These are phyloP conservation scores for Spialia ferax DNA, from an alignment of 2,888 invertebrate genomes.

Conservation along the genomic window DNA sequence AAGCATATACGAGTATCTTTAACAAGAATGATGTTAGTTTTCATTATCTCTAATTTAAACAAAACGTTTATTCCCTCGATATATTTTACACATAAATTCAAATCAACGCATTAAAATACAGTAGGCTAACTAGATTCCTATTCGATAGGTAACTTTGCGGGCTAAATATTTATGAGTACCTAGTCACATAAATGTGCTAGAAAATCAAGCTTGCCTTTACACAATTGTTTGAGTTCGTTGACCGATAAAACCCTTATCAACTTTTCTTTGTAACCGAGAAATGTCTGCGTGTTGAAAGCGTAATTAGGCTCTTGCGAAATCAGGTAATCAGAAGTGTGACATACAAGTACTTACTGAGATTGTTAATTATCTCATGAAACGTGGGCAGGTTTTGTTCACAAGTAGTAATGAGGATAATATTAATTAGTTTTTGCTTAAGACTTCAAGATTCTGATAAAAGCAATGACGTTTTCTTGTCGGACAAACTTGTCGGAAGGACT, in stretches of 20 bases:
- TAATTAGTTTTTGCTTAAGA: not conserved
- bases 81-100: constrained; percentile 19
- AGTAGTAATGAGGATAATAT: constrained; percentile 11
- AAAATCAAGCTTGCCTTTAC: constrained; percentile 54
- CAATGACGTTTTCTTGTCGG: not conserved
- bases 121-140: constrained; percentile 31
- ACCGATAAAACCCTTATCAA: constrained; percentile 78
- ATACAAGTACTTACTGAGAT: constrained; percentile 13
- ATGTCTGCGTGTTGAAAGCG: constrained; percentile 61
- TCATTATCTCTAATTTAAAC: constrained; percentile 13
- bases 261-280: constrained; percentile 69
- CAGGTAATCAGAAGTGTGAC: constrained; percentile 40
- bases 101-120: constrained; percentile 25
- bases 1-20: not conserved
- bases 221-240: constrained; percentile 62
- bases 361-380: constrained; percentile 21
- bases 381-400: constrained; percentile 3
- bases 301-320: constrained; percentile 64
- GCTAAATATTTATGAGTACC: constrained; percentile 34
- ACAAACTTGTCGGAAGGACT: not conserved
- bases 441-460: not conserved
- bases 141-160: constrained; percentile 31
- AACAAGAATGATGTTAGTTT: not conserved
- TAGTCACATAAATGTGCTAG: constrained; percentile 41
- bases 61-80: constrained; percentile 4